A percentile compares a stretch with the other conserved stretches of the same genome.
Evolutionary conservation across 2,888 invertebrate species (phyloP).

Genomic region (Drosophila macrospina): DNA sequence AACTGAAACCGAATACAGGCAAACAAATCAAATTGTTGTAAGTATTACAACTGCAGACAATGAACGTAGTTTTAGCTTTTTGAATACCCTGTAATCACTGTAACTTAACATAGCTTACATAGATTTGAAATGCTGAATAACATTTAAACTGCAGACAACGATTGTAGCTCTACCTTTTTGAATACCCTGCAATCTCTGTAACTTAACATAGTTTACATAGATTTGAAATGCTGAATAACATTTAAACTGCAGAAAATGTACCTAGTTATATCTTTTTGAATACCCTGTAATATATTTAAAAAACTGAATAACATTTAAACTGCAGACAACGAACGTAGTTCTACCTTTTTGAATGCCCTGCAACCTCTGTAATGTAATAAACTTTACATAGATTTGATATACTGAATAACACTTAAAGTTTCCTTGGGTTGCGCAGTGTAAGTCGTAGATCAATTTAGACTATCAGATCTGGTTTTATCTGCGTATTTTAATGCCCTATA

Average conservation of each 20-base stretch:
- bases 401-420: background rate
- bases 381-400: background rate
- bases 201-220: background rate
- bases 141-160: background rate
- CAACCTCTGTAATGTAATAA: background rate
- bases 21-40: slow-evolving; percentile 22
- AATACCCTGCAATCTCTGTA: background rate
- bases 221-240: background rate
- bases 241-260: background rate
- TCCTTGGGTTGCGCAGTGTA: too few species aligned
- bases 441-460: background rate
- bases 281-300: background rate
- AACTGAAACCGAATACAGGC: slow-evolving; percentile 10
- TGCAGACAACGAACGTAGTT: background rate
- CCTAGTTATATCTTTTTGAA: background rate
- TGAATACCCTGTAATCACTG: background rate
- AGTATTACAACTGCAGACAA: slow-evolving; percentile 4
- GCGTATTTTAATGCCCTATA: too few species aligned
- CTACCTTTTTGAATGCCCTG: background rate
- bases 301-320: too few species aligned
- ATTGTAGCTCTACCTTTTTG: background rate
- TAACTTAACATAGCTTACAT: too few species aligned
- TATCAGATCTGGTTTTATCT: too few species aligned
- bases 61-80: background rate
- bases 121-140: too few species aligned